Evolutionary conservation across 1,140 invertebrate genomes (phyloP).

Genomic region (fruit fly (Drosophila melanogaster)): DNA sequence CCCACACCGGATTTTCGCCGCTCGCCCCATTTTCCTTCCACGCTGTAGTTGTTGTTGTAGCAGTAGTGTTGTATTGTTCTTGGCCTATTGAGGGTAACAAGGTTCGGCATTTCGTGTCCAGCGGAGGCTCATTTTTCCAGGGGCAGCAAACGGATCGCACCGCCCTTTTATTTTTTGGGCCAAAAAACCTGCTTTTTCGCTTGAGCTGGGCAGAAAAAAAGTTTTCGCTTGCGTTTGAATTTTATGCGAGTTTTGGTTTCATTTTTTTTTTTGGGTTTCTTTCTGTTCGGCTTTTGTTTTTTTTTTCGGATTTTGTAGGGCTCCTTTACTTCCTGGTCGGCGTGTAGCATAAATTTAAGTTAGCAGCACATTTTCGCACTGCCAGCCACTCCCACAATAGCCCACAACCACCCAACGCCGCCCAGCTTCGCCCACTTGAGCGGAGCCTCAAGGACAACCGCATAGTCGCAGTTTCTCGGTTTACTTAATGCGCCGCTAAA

Average conservation of each 20-base stretch:
- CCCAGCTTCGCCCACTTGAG: background rate
- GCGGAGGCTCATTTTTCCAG: slow-evolving; percentile 14
- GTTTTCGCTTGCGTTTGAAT: slow-evolving; percentile 80
- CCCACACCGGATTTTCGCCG: background rate
- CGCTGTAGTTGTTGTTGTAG: background rate
- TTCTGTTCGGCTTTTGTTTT: slow-evolving; percentile 11
- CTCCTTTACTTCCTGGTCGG: slow-evolving; percentile 23
- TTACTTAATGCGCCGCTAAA: slow-evolving; percentile 81
- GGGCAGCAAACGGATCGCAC: slow-evolving; percentile 22
- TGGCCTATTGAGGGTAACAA: slow-evolving; percentile 55
- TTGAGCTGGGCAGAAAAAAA: slow-evolving; percentile 72
- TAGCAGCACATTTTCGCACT: slow-evolving; percentile 77
- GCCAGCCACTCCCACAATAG: background rate
- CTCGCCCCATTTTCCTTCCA: background rate
- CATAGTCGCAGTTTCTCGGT: slow-evolving; percentile 78
- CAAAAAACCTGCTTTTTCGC: slow-evolving; percentile 38
- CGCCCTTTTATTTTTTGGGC: slow-evolving; percentile 6
- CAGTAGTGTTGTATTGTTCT: slow-evolving; percentile 48
- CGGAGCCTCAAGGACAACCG: slow-evolving; percentile 70
- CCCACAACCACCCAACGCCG: background rate
- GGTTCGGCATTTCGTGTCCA: slow-evolving; percentile 29
- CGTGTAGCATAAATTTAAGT: slow-evolving; percentile 81
- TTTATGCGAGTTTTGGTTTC: slow-evolving; percentile 67
- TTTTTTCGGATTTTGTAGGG: background rate
- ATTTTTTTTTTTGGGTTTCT: slow-evolving; percentile 23